Percentiles rank a stretch among this genome's conserved stretches.
phyloP scores from a whole-genome alignment of 2,113 vertebrate species.

The Oxyruncus cristatus region DNA sequence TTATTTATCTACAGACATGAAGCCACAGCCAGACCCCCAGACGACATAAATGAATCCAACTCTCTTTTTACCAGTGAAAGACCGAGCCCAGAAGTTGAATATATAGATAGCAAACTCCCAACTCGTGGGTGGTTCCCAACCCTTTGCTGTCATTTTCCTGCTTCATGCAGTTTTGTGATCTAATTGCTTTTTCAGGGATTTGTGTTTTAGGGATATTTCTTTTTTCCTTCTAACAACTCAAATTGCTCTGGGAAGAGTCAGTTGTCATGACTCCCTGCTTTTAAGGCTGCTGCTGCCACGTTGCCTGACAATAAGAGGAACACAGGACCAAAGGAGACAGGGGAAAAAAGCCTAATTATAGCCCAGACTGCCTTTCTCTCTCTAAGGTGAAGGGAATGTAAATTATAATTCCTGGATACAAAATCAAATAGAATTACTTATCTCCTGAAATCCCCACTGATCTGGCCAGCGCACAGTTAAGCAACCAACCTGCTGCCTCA shows the following conservation, averaged over 20 bases:
- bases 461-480: slow-evolving; percentile 16
- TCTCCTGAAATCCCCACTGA: slow-evolving; percentile 54
- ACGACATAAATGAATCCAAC: background rate
- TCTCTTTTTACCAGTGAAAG: background rate
- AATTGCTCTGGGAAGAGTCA: slow-evolving; percentile 2
- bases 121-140: background rate
- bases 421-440: slow-evolving; percentile 58
- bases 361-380: background rate
- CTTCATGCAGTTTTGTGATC: background rate
- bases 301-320: background rate
- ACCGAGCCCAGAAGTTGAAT: background rate
- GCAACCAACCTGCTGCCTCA: slow-evolving; percentile 31
- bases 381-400: background rate
- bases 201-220: background rate
- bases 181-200: slow-evolving; percentile 1
- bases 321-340: background rate
- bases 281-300: background rate
- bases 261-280: slow-evolving; percentile 37
- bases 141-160: background rate
- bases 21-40: background rate
- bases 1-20: background rate
- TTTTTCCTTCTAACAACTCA: background rate
- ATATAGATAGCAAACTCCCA: background rate
- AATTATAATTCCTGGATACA: slow-evolving; percentile 28
- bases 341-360: background rate